Base-by-base conservation (phyloP, 2,888 invertebrate species). In the Nudaria mundana region DNA sequence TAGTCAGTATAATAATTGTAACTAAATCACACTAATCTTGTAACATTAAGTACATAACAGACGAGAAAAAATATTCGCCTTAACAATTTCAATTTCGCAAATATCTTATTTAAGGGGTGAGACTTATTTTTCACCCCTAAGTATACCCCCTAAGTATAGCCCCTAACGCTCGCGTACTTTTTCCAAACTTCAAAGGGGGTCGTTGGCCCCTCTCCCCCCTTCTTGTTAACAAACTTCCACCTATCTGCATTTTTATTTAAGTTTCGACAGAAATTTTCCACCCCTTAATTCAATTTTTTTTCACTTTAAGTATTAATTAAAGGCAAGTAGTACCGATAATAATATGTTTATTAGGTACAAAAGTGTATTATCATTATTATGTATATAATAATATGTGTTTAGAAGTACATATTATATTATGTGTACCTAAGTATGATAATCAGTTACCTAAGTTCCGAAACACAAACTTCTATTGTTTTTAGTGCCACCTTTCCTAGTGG, bases 111-210 rank as follows among this genome's bases (percentile, higher is more conserved):
- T 73, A 74, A 77, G 77, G 82, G 76, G 75, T 71, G 75, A 68
- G 73, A 76, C 73, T 74, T 81, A 81, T 80, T 75, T 74, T 66
- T 72, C 80, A 82, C 85, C 84, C 85, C 86, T 83, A 81, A 84
- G 83, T 83, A 82, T 48, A 45, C 54, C 44, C 47, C 59, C n/a
- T n/a, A n/a, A n/a, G n/a, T n/a, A n/a, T n/a, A n/a, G n/a, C n/a
- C 59, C 56, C 59, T 59, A 35, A 55, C 63, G 63, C 49, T 62
- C 48, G 59, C 56, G 59, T 48, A 52, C 59, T 55, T 63, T 62
- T 61, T 54, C 49, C 47, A 43, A 59, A 62, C 59, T 59, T 85
- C 85, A 85, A 86, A 82, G 80, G 76, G 66, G 76, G 76, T 66
- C 42, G 38, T 44, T 46, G 44, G 57, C 68, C 75, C 77, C 75